A percentile compares a stretch with the other conserved stretches of the same genome.
Evolutionary conservation across 1,140 invertebrate species (phyloP).

Genomic region (Drosophila cardini): DNA sequence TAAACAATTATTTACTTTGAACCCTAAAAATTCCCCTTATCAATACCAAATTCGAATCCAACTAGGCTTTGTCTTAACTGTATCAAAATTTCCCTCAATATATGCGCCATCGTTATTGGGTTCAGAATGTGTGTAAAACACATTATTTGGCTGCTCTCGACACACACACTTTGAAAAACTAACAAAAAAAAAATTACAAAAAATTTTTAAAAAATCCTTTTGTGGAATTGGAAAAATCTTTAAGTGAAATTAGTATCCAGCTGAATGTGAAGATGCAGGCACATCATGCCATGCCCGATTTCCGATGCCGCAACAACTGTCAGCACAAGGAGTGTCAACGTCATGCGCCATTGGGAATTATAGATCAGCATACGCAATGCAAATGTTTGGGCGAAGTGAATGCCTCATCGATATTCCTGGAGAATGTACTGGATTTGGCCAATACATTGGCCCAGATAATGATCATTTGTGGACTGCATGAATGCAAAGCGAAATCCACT

Average conservation of each 20-base stretch:
- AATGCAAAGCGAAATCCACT: constrained; percentile 79
- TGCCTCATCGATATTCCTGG: constrained; percentile 79
- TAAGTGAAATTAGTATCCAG: neutral
- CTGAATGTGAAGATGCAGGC: constrained; percentile 61
- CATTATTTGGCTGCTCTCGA: constrained; percentile 49
- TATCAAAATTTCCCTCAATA: neutral
- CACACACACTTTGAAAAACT: constrained; percentile 29
- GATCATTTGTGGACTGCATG: constrained; percentile 81
- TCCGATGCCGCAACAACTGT: constrained; percentile 75
- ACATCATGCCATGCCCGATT: constrained; percentile 77
- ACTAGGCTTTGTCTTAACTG: neutral
- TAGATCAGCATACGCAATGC: constrained; percentile 77
- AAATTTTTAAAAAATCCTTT: neutral
- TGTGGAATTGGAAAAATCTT: constrained; percentile 15
- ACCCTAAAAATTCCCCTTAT: too few relatives aligned
- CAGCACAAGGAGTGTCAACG: constrained; percentile 78
- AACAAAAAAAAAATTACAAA: constrained; percentile 29
- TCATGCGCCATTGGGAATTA: constrained; percentile 67
- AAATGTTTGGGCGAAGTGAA: constrained; percentile 76
- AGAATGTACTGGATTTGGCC: constrained; percentile 76
- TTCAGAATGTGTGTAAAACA: constrained; percentile 2
- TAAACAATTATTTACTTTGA: too few relatives aligned
- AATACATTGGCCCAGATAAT: constrained; percentile 75
- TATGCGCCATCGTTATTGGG: neutral
- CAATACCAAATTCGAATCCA: neutral